Base-by-base conservation (phyloP, 2,888 invertebrate genomes). In the Mesorhabditis spiculigera region DNA sequence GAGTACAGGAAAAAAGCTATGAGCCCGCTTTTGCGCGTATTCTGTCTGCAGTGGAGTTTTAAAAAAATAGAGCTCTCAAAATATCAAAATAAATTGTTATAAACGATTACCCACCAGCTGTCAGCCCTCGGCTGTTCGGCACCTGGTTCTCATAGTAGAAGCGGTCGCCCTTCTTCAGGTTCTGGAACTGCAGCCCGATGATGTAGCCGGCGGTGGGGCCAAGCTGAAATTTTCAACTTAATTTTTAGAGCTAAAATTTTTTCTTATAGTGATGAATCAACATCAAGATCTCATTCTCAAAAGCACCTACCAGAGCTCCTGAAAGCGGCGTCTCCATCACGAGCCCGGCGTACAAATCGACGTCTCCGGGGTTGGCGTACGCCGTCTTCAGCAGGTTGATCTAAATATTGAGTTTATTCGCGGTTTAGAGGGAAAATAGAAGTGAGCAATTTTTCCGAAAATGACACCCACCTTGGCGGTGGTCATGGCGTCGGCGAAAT, bases 121-220 rank as follows among this genome's bases (percentile, higher is more conserved):
- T 70, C 68, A 74, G 70, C 28, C 70, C 74, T n/a, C 66, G 68
- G 0, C 71, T 74, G 5, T 45, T 61, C 4, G 65, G 0, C 16
- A 73, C 71, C 13, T 64, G 61, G 63, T 73, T 73, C 63, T 79
- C 78, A 64, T 75, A 78, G 69, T 70, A 79, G 74, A 78, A 79
- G 13, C 79, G 69, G 68, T 79, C 79, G 58, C 79, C 79, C 41
- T 66, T 69, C 66, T 76, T 75, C 58, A 77, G 68, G 4, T 68
- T 68, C 16, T 66, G 43, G 71, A 79, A 79, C 43, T 78, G 78
- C 13, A 77, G 77, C 8, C 76, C 75, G n/a, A 78, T 75, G 63
- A 79, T 77, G 64, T 71, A 72, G 4, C 73, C 71, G 41, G 75
- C 79, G 64, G 78, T 78, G 61, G 75, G 75, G 8, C 79, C 79